Percentiles rank a stretch among this genome's conserved stretches.
These are phyloP conservation scores for Amphipoea lucens DNA, from an alignment of 2,888 invertebrate genomes.

Conservation along the genomic window DNA sequence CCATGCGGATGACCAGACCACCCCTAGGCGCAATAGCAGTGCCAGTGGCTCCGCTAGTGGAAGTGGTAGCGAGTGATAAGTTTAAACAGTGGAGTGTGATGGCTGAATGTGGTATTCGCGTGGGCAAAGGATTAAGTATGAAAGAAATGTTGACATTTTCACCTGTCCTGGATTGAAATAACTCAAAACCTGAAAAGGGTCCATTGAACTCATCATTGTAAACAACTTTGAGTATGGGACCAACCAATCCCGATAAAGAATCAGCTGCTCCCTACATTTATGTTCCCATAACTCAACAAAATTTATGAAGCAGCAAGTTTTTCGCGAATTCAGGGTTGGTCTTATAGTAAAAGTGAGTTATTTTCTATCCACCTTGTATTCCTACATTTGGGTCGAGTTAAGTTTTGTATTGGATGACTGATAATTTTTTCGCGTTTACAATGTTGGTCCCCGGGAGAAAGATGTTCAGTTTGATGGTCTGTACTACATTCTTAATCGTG, in stretches of 20 bases:
- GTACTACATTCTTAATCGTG: too few relatives aligned
- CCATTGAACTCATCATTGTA: background rate
- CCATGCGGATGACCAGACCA: constrained; percentile 67
- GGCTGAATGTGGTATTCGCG: background rate
- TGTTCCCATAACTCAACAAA: too few relatives aligned
- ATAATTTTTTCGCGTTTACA: too few relatives aligned
- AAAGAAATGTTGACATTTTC: background rate
- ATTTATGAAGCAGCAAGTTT: background rate
- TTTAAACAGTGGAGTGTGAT: background rate
- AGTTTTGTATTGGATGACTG: too few relatives aligned
- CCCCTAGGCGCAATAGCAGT: constrained; percentile 62
- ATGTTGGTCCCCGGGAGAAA: too few relatives aligned
- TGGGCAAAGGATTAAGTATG: background rate
- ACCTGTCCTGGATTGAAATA: background rate
- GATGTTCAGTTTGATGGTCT: too few relatives aligned
- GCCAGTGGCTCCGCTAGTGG: constrained; percentile 73
- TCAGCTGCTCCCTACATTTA: background rate
- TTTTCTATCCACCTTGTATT: background rate
- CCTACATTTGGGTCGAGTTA: too few relatives aligned
- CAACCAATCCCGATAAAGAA: background rate
- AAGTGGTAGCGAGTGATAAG: constrained; percentile 67
- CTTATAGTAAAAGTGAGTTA: background rate
- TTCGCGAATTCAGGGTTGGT: background rate
- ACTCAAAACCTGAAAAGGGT: background rate
- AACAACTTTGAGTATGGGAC: background rate